A percentile compares a stretch with the other conserved stretches of the same genome.
These are phyloP conservation scores for Micromesistius poutassou DNA, from an alignment of 2,797 vertebrate species.

Conservation along the genomic window DNA sequence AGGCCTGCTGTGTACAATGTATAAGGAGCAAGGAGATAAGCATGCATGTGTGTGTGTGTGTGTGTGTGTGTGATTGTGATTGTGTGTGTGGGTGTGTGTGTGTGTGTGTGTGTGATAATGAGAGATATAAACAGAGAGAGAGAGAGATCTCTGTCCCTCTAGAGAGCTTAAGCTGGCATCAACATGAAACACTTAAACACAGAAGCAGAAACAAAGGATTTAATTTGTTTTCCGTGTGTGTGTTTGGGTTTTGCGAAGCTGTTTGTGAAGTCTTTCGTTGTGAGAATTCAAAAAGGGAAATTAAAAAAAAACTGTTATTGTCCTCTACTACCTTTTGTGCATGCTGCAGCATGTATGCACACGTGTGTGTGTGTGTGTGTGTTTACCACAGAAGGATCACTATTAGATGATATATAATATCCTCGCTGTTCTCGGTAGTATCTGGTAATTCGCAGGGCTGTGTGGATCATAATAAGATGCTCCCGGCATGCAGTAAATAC, in stretches of 20 bases:
- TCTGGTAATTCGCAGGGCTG: slow-evolving; percentile 5
- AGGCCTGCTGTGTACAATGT: not conserved
- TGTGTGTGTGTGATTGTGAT: too few relatives aligned
- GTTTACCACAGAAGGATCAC: not conserved
- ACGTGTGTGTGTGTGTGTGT: not conserved
- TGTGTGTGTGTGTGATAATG: not conserved
- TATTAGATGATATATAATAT: not conserved
- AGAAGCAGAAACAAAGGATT: not conserved
- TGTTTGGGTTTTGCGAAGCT: slow-evolving; percentile 19
- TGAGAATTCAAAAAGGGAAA: slow-evolving; percentile 34
- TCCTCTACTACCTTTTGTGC: slow-evolving; percentile 44
- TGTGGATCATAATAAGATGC: slow-evolving; percentile 15
- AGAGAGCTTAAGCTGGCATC: not conserved
- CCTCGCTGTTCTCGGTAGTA: slow-evolving; percentile 3
- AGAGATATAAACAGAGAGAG: not conserved
- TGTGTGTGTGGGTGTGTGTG: not conserved
- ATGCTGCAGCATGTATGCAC: slow-evolving; percentile 5
- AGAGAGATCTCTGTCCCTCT: not conserved
- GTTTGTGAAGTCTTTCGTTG: slow-evolving; percentile 23
- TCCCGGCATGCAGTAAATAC: not conserved
- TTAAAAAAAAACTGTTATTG: slow-evolving; percentile 51
- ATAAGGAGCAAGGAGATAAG: not conserved
- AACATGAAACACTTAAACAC: not conserved
- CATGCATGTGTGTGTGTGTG: not conserved
- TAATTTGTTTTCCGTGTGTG: slow-evolving; percentile 14